These are phyloP conservation scores for Camponotus vicinus DNA, from an alignment of 1,140 invertebrate genomes.

Conservation along the genomic window DNA sequence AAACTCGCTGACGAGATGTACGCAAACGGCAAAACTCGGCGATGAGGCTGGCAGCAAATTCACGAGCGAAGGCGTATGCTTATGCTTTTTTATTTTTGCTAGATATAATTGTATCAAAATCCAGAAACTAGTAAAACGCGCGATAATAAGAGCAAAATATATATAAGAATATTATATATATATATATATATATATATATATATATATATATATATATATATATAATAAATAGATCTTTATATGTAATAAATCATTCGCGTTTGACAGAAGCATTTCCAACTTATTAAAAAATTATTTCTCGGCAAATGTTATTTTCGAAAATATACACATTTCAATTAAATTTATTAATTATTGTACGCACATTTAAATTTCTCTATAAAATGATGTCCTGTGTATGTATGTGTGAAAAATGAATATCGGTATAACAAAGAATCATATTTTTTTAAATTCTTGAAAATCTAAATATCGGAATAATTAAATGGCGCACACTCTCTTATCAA, in stretches of 20 bases:
- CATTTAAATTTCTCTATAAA: too few species aligned
- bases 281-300: background rate
- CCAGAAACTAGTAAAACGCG: background rate
- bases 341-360: too few species aligned
- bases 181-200: background rate
- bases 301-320: background rate
- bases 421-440: too few species aligned
- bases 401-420: background rate
- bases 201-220: too few species aligned
- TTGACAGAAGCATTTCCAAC: background rate
- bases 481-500: too few species aligned
- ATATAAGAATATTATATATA: background rate
- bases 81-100: conserved; percentile 3
- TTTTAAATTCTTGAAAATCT: too few species aligned
- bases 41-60: conserved; percentile 31
- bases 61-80: background rate
- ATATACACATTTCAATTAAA: background rate
- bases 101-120: conserved; percentile 40
- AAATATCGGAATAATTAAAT: too few species aligned
- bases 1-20: conserved; percentile 62
- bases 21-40: conserved; percentile 23
- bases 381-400: background rate
- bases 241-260: background rate
- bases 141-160: background rate
- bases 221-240: background rate